Base-by-base conservation (phyloP, 2,888 invertebrate species). In the Eretmocerus hayati region DNA sequence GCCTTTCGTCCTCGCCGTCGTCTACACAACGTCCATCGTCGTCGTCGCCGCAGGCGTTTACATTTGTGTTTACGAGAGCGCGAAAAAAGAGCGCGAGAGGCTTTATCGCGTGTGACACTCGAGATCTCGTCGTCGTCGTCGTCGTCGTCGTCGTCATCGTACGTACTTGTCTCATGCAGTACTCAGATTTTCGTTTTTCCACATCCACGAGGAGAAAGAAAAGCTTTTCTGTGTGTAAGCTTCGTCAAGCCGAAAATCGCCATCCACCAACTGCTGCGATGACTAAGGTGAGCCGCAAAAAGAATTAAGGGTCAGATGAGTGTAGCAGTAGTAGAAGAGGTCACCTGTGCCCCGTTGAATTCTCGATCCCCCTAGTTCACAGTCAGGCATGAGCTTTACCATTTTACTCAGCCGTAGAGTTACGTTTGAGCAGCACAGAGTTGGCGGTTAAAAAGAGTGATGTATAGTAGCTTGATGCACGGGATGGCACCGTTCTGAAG, bases 171-270 rank as follows among this genome's bases (percentile, higher is more conserved):
- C 13, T 8, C n/a, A 33, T 5, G 5, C 33, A 15, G n/a, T n/a
- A n/a, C n/a, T n/a, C n/a, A n/a, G n/a, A n/a, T n/a, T n/a, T n/a
- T n/a, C n/a, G 54, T 52, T 54, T 56, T 43, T 36, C 33, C 15
- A 33, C 11, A 9, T 43, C 36, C 48, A 42, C 53, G 52, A 56
- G 53, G 53, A 50, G 49, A n/a, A 19, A 23, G 22, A 39, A 8
- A 23, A 35, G 21, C 33, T n/a, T n/a, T n/a, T n/a, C n/a, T 31
- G 13, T 9, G 39, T 21, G 8, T 20, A 11, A 23, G 55, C 54
- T 48, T 16, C 53, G 58, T 45, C 57, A 56, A 57, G 57, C 54
- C 58, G 57, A 59, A 58, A 67, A 65, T 64, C 63, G 58, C 42
- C 49, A 39, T 37, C 15, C 52, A 44, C 31, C 41, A 49, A 44